phyloP scores from a whole-genome alignment of 2,888 invertebrate species.

The Crossocerus cetratus region DNA sequence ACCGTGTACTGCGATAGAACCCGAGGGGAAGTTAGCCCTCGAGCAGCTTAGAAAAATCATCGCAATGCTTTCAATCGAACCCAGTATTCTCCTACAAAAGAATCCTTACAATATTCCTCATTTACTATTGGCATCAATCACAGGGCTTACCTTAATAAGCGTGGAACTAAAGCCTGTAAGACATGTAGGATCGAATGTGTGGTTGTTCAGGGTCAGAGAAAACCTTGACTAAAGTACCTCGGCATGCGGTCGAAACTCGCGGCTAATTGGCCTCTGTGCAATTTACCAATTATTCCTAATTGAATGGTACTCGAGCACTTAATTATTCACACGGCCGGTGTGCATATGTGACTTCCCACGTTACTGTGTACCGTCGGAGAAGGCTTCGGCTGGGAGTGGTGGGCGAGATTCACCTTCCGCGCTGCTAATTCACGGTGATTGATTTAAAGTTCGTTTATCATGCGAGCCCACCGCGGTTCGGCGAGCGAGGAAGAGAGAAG shows the following conservation, averaged over 20 bases:
- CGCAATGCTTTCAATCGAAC: too few relatives aligned
- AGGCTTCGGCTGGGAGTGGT: constrained; percentile 22
- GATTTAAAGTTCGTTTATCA: constrained; percentile 54
- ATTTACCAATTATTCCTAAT: constrained; percentile 57
- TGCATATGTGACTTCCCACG: constrained; percentile 48
- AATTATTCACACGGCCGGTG: constrained; percentile 38
- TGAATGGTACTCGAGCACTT: constrained; percentile 46
- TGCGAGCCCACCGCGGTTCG: not conserved
- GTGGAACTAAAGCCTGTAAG: too few relatives aligned
- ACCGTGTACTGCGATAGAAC: too few relatives aligned
- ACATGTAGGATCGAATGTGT: too few relatives aligned
- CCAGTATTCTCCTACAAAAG: too few relatives aligned
- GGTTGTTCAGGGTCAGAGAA: not conserved
- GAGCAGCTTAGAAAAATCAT: too few relatives aligned
- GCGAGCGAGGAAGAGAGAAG: constrained; percentile 4
- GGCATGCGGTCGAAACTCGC: constrained; percentile 17
- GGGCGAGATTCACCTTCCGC: constrained; percentile 35
- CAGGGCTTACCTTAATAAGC: too few relatives aligned
- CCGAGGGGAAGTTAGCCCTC: too few relatives aligned
- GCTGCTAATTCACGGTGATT: constrained; percentile 41
- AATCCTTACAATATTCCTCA: too few relatives aligned
- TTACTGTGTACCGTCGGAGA: constrained; percentile 43
- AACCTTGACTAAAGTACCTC: constrained; percentile 15
- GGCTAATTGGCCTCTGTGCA: constrained; percentile 23
- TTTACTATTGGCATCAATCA: too few relatives aligned